phyloP scores from a whole-genome alignment of 1,140 invertebrate genomes.

The Drosophila serrata region DNA sequence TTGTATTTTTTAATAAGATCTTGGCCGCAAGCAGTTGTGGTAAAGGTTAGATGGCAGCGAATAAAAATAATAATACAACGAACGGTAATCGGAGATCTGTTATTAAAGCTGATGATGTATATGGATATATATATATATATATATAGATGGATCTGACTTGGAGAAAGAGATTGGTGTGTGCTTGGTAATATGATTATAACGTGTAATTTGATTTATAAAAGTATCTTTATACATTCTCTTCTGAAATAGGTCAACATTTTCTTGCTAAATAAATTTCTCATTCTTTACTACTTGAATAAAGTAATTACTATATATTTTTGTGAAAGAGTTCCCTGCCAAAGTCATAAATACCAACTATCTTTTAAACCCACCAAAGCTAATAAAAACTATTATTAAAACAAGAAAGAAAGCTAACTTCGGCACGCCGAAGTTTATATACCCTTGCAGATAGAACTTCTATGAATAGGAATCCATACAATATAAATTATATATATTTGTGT shows the following conservation, averaged over 20 bases:
- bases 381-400: too few species aligned
- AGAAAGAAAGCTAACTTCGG: too few species aligned
- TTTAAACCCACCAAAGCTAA: too few species aligned
- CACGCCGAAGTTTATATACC: too few species aligned
- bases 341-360: too few species aligned
- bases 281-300: too few species aligned
- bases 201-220: not conserved
- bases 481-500: too few species aligned
- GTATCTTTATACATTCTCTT: not conserved
- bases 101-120: constrained; percentile 32
- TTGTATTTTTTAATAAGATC: constrained; percentile 70
- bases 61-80: constrained; percentile 9
- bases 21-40: constrained; percentile 72
- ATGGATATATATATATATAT: constrained; percentile 9
- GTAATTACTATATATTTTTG: too few species aligned
- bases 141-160: constrained; percentile 1
- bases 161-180: constrained; percentile 3
- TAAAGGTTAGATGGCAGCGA: constrained; percentile 53
- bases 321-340: too few species aligned
- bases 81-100: constrained; percentile 51
- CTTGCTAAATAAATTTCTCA: not conserved
- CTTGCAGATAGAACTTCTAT: too few species aligned
- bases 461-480: too few species aligned
- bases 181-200: constrained; percentile 4
- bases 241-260: not conserved